Evolutionary conservation across 2,113 vertebrate species (phyloP).

Genomic region (Micronisus gabar): DNA sequence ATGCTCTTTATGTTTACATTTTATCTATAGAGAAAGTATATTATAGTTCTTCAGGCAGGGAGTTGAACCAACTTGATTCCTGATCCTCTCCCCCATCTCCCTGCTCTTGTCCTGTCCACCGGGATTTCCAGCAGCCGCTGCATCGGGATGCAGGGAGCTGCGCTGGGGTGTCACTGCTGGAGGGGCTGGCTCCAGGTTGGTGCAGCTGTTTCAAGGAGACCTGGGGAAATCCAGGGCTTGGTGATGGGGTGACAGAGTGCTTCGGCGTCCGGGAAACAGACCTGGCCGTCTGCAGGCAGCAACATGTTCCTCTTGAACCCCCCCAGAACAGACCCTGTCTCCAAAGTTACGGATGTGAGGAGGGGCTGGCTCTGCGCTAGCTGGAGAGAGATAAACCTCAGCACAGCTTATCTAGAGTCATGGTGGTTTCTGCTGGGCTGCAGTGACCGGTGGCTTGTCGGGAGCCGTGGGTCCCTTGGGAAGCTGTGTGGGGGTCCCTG

Average conservation of each 20-base stretch:
- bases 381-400: background rate
- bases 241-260: background rate
- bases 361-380: background rate
- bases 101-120: rapidly evolving
- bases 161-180: background rate
- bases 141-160: rapidly evolving
- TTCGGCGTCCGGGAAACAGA: background rate
- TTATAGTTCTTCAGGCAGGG: background rate
- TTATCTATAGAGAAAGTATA: background rate
- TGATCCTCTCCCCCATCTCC: background rate
- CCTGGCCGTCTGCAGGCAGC: background rate
- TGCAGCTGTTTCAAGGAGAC: background rate
- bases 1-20: conserved; percentile 42
- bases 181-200: background rate
- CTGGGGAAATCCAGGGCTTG: background rate
- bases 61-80: background rate
- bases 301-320: rapidly evolving
- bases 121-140: background rate
- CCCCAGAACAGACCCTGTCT: background rate
- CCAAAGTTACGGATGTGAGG: rapidly evolving
- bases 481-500: background rate
- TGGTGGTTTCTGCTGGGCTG: background rate
- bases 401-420: background rate
- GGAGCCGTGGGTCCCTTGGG: background rate
- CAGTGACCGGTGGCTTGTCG: rapidly evolving